phyloP scores from a whole-genome alignment of 2,113 vertebrate species.

The Oreochromis spilurus region DNA sequence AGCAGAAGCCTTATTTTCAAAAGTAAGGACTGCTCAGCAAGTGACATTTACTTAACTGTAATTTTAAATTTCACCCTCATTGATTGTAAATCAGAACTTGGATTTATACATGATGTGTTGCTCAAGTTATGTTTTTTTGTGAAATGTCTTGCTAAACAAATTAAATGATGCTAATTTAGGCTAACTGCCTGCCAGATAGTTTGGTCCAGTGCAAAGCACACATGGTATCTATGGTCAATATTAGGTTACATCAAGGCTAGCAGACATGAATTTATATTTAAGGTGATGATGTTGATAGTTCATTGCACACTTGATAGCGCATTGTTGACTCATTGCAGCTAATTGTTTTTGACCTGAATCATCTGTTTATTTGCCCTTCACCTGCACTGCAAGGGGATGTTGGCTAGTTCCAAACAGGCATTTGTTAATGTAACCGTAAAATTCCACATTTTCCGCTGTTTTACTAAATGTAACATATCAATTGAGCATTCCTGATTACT shows the following conservation, averaged over 20 bases:
- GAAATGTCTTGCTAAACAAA: not conserved
- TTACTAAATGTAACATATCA: not conserved
- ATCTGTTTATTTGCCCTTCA: not conserved
- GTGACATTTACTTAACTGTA: no score
- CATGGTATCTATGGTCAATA: not conserved
- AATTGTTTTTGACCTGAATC: not conserved
- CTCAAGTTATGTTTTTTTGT: not conserved
- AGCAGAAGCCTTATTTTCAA: no score
- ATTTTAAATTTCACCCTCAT: not conserved
- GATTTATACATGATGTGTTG: not conserved
- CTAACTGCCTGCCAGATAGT: not conserved
- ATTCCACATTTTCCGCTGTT: not conserved
- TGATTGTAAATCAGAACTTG: not conserved
- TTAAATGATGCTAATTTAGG: not conserved
- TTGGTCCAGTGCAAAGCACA: not conserved
- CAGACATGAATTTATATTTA: not conserved
- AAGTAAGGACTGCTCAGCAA: no score
- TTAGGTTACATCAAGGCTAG: not conserved
- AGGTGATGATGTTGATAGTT: not conserved
- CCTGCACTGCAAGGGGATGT: not conserved
- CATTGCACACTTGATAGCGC: not conserved
- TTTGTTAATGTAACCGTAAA: not conserved
- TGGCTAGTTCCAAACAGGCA: not conserved
- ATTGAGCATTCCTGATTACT: not conserved
- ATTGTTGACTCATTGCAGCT: not conserved